Evolutionary conservation across 2,797 vertebrate genomes (phyloP).

Genomic region (Galago senegalensis): DNA sequence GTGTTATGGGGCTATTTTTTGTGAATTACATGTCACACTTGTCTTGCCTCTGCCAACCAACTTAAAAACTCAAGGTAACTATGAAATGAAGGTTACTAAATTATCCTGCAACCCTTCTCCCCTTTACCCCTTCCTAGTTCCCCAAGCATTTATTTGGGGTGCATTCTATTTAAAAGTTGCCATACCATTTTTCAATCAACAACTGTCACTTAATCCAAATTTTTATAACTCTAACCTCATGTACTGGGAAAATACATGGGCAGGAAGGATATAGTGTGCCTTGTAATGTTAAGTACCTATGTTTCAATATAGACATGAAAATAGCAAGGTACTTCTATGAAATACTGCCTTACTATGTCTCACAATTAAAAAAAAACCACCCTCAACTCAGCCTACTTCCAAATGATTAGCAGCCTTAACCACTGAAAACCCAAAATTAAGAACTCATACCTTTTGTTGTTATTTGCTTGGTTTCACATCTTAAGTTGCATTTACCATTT

Average conservation of each 20-base stretch:
- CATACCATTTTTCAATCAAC: conserved; percentile 27
- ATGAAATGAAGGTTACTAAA: background rate
- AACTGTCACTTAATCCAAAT: conserved; percentile 38
- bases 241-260: conserved; percentile 5
- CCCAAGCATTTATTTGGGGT: conserved; percentile 5
- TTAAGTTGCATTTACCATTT: conserved; percentile 56
- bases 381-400: conserved; percentile 46
- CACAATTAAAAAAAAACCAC: conserved; percentile 60
- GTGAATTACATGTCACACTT: conserved; percentile 56
- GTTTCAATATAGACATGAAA: background rate
- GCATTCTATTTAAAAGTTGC: conserved; percentile 45
- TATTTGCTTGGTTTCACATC: conserved; percentile 41
- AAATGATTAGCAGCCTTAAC: conserved; percentile 69
- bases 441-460: conserved; percentile 31
- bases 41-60: conserved; percentile 17
- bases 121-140: background rate
- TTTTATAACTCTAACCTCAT: conserved; percentile 52
- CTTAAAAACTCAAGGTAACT: conserved; percentile 51
- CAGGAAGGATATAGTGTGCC: background rate
- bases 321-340: conserved; percentile 34
- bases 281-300: background rate
- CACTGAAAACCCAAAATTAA: background rate
- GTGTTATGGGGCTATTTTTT: conserved; percentile 9
- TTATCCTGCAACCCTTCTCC: background rate
- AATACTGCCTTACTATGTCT: conserved; percentile 61